Evolutionary conservation across 1,140 invertebrate genomes (phyloP), one percentile per base, ranked within the genome.

Genomic region (Hydropsyche tenuis): DNA sequence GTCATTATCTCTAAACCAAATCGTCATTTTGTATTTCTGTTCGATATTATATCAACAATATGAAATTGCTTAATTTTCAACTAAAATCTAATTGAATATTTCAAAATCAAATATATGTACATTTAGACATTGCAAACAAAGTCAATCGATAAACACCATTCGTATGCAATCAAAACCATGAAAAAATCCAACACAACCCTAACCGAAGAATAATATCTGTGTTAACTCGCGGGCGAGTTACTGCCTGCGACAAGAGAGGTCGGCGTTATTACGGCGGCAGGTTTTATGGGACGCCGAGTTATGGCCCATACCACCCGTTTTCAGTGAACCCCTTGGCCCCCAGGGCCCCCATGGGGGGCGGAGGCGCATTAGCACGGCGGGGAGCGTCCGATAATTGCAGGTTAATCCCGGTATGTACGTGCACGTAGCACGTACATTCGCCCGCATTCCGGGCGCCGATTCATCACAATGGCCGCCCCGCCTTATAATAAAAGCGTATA

Each of bases 371-470:
- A 66, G 37, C 63, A 45, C 63, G 30, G 37, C 45, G 7, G 27
- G n/a, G 65, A 68, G 37, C 65, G 45, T 68, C 42, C 65, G 65
- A 68, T 68, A 68, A 68, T 68, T 68, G 65, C 65, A 68, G 65
- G 42, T 68, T 68, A 68, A 68, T 68, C 65, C 22, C 1, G 20
- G 25, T 14, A 60, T 22, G 30, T 37, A 37, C 30, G 30, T 37
- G 30, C 30, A 9, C 9, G 30, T 37, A 4, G 30, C 9, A 37
- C 6, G 22, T 27, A 60, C 22, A n/a, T 6, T 12, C 56, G 22
- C 56, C 20, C 56, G 20, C 56, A 25, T 22, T 20, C 51, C 51
- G 20, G 2, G 11, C 51, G 16, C 14, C 51, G 22, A 53, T 53
- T 53, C 51, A 53, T 53, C 56, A 60, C 56, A 25, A 60, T 14